Evolutionary conservation across 1,140 invertebrate genomes (phyloP), one percentile per base, ranked within the genome.

Genomic region (Tribolium castaneum): DNA sequence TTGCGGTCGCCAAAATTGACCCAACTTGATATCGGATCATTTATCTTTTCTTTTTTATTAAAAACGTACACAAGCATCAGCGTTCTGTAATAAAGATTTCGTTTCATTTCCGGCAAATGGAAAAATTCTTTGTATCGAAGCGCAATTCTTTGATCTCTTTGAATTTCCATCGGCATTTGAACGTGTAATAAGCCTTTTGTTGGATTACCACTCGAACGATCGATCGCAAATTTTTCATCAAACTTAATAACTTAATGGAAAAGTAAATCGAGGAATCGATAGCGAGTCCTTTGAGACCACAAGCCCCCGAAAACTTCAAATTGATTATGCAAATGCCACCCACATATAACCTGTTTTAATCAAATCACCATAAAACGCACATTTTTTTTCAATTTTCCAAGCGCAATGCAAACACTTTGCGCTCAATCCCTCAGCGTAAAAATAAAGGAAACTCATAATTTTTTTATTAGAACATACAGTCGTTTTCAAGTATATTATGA

Each of bases 141-240:
- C 30, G 25, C 59, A 30, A 66, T 66, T 66, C 59, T 66, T 66
- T 66, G 59, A 66, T 66, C 59, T 30, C 59, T 66, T 66, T 66
- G 59, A 66, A 66, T 34, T 66, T 66, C 59, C 59, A 66, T 66
- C 59, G 59, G 30, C 30, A 66, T 66, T 66, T 66, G 59, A 39
- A 35, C 59, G 59, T 35, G 59, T 66, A 66, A 66, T 66, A 66
- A 66, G 59, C 59, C 59, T 66, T 66, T 66, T 66, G 59, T 66
- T 66, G n/a, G 34, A 66, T 66, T 66, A 66, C 59, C 59, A 66
- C 59, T 66, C 34, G 59, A 66, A 35, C 6, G 19, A 62, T 22
- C 59, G 25, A 12, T 30, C 25, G 35, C 13, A 35, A 66, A 39
- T 66, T 66, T 66, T 59, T 66, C 56, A 25, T 13, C 59, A 7